Base-by-base conservation (phyloP, 2,888 invertebrate genomes). In the Beris morrisii region DNA sequence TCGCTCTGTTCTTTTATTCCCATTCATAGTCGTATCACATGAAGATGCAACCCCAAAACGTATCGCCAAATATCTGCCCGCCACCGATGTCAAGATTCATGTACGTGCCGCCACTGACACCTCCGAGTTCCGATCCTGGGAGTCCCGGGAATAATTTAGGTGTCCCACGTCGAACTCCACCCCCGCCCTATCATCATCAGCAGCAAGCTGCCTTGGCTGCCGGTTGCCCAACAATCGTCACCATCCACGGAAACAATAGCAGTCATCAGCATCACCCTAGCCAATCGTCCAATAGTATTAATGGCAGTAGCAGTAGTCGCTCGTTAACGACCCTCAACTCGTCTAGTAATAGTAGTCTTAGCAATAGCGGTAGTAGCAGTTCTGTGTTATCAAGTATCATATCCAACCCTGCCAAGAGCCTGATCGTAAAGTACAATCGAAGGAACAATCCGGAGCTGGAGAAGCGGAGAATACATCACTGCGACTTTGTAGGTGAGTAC, bases 381-480 rank as follows among this genome's bases (percentile, higher is more conserved):
- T 64, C 66, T 56, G 45, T 72, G 74, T 48, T 77, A 75, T 66
- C 73, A 75, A 71, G 77, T 78, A 57, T 69, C 48, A 66, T 64
- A 48, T 55, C 67, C 13, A 68, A 79, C 76, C 67, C 72, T 73
- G 30, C 82, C 5, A 77, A 78, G 32, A 80, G 50, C 64, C 77
- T 75, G 70, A 78, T 82, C 32, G 79, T 85, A 71, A 93, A 91
- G 77, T 96, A 94, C 83, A 97, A 97, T 83, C 85, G 97, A 72
- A 86, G 96, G 77, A 97, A 97, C 82, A 97, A 97, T 83, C 97
- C 97, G 0, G 97, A 97, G 80, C 82, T 97, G 74, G 97, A 97
- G 81, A 97, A 97, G 81, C 84, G 97, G 73, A 84, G 97, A 77
- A 95, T 97, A 75, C 97, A 97, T 79, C 95, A 93, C 82, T 97